Evolutionary conservation across 2,113 vertebrate genomes (phyloP).

Genomic region (Ciconia boyciana): DNA sequence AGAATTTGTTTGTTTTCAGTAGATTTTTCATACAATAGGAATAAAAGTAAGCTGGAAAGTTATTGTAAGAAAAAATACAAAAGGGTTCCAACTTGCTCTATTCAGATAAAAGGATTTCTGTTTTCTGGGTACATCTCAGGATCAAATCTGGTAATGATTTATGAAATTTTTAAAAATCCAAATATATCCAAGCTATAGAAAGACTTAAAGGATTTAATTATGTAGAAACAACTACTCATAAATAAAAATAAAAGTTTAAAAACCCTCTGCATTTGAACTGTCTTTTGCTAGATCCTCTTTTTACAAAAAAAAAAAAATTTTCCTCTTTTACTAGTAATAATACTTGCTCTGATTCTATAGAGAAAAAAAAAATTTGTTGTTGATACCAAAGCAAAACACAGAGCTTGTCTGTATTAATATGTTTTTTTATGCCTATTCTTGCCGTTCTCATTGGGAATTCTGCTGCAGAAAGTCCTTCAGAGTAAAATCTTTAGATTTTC

Average conservation of each 20-base stretch:
- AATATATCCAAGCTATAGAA: background rate
- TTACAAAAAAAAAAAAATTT: background rate
- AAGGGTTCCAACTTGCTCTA: background rate
- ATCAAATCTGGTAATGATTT: background rate
- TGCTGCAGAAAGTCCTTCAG: background rate
- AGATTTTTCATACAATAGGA: background rate
- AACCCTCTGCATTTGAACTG: background rate
- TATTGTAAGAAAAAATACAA: background rate
- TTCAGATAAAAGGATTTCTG: background rate
- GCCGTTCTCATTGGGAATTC: background rate
- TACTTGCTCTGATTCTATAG: background rate
- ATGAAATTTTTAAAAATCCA: background rate
- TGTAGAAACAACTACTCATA: background rate
- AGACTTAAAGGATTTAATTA: background rate
- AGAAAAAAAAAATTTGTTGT: background rate
- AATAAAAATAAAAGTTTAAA: background rate
- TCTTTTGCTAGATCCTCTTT: background rate
- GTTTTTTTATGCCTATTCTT: background rate
- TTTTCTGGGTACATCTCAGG: background rate
- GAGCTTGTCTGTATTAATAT: background rate
- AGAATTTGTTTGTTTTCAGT: background rate
- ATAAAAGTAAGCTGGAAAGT: background rate
- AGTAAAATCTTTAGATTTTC: background rate
- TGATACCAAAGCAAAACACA: background rate
- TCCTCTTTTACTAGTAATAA: background rate